Conservation (phyloP, 2,888 invertebrate genomes). For the Tetragonisca angustula region DNA sequence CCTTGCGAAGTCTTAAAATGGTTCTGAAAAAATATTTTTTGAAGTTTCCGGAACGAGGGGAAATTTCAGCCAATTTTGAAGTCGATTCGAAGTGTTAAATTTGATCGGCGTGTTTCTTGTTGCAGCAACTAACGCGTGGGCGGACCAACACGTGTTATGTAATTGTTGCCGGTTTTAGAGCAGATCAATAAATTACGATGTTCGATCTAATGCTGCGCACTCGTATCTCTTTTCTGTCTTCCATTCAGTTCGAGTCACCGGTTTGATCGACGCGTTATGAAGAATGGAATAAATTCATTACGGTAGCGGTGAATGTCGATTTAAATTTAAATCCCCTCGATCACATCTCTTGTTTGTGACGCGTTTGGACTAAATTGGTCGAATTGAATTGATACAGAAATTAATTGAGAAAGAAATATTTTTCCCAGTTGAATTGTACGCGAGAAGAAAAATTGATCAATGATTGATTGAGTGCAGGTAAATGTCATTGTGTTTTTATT, state of each 20-base stretch:
- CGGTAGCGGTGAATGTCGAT: neutral
- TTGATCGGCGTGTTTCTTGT: too few relatives aligned
- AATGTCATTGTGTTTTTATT: neutral
- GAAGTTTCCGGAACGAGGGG: too few relatives aligned
- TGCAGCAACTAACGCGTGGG: neutral
- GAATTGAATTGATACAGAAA: too few relatives aligned
- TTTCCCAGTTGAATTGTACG: too few relatives aligned
- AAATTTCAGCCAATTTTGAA: too few relatives aligned
- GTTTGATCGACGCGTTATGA: neutral
- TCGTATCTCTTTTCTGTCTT: conserved; percentile 3
- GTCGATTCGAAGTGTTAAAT: too few relatives aligned
- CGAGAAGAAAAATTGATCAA: too few relatives aligned
- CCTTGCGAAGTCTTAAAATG: too few relatives aligned
- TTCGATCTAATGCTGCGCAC: conserved; percentile 29
- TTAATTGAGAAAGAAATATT: too few relatives aligned
- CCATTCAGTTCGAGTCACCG: neutral
- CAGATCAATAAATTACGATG: conserved; percentile 32
- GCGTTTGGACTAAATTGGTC: neutral
- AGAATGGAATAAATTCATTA: neutral
- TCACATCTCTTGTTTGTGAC: neutral
- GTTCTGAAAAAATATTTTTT: too few relatives aligned
- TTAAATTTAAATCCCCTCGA: neutral
- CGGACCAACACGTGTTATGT: conserved; percentile 1
- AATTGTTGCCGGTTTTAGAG: conserved; percentile 24
- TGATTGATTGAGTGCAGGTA: too few relatives aligned